Evolutionary conservation across 2,888 invertebrate genomes (phyloP), one percentile per base, ranked within the genome.

Genomic region (Masnerella sp.): DNA sequence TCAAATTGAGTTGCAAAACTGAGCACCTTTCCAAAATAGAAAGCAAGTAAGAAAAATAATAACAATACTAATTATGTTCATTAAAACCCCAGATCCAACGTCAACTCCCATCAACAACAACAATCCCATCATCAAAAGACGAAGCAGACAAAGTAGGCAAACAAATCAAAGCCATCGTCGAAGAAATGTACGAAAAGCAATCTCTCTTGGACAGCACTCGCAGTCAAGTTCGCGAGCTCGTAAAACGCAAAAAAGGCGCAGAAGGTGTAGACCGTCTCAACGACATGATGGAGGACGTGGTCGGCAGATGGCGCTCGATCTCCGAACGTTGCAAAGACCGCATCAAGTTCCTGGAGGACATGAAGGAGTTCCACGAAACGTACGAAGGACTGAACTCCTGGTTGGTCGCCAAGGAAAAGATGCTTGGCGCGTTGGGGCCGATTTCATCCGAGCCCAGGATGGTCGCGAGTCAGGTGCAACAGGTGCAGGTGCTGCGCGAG

Each of bases 401-500:
- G 98, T 89, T 98, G 40, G 91, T 91, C 20, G 94, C 96, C 77
- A 99, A 99, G 88, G 97, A 98, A 82, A 93, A 96, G 80, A 98
- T 99, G 97, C 90, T 99, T 88, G 93, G 95, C 0, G 98, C 97
- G 0, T 89, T 99, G 0, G 98, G 98, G 12, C 98, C 98, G 0
- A 97, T 99, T 81, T 97, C 97, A 0, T 95, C 97, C 0, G 98
- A 99, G 88, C 96, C 97, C 0, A 91, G 97, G 58, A 95, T 98
- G 94, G 96, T 98, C 1, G 95, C 96, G 84, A 96, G 96, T 30
- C 98, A 98, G 90, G 95, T 97, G 12, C 96, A 97, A 84, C 87
- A 91, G 88, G 94, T 95, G 1, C 94, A 97, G 90, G 97, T 98
- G 0, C 90, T 99, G 45, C 92, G 97, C 71, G 98, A 98, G 87